A percentile compares a stretch with the other conserved stretches of the same genome.
Evolutionary conservation across 2,888 invertebrate species (phyloP).

Genomic region (Synanthedon andrenaeformis): DNA sequence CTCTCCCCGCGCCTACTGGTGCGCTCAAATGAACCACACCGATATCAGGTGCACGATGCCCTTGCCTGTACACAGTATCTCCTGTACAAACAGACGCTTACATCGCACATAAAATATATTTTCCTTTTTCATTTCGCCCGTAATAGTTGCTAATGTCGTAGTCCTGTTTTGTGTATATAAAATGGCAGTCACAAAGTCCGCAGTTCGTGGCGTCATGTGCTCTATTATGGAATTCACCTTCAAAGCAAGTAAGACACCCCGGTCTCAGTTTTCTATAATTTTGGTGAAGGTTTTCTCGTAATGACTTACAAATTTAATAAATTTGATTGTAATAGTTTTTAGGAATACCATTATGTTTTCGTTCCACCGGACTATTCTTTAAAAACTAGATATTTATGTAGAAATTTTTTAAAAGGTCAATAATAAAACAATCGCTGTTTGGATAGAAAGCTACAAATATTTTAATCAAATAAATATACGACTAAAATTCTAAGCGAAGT

Average conservation of each 20-base stretch:
- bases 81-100: not conserved
- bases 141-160: conserved; percentile 1
- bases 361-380: conserved; percentile 22
- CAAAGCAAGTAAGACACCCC: conserved; percentile 58
- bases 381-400: conserved; percentile 21
- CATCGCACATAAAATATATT: not conserved
- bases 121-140: not conserved
- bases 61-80: conserved; percentile 26
- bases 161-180: conserved; percentile 4
- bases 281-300: conserved; percentile 7
- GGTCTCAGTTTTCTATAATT: conserved; percentile 3
- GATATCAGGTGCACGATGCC: conserved; percentile 34
- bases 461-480: no score
- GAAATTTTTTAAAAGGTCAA: conserved; percentile 28
- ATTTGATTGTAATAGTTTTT: conserved; percentile 8
- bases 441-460: conserved; percentile 13
- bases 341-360: conserved; percentile 23
- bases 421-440: conserved; percentile 14
- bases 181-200: conserved; percentile 58
- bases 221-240: conserved; percentile 65
- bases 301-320: conserved; percentile 3
- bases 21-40: conserved; percentile 59
- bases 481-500: no score
- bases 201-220: conserved; percentile 62
- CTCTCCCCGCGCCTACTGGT: conserved; percentile 53